A percentile compares a stretch with the other conserved stretches of the same genome.
These are phyloP conservation scores for Diploptera punctata DNA, from an alignment of 2,888 invertebrate genomes.

Conservation along the genomic window DNA sequence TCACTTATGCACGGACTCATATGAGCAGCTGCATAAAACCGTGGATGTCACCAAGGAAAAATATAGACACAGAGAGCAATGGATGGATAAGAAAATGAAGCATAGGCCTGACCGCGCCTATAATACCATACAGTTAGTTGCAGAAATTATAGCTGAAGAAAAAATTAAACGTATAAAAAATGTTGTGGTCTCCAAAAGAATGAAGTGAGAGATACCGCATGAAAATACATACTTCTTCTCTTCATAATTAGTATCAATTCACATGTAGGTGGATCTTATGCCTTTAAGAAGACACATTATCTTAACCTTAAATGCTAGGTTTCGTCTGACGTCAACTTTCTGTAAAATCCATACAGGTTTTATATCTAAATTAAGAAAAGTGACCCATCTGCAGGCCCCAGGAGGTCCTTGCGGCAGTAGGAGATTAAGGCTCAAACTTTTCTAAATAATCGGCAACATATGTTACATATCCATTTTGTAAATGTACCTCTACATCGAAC, in stretches of 20 bases:
- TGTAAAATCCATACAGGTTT: no score
- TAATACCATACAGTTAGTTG: conserved; percentile 23
- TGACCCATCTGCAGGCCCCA: no score
- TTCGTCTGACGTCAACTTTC: no score
- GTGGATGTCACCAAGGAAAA: conserved; percentile 22
- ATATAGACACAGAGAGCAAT: conserved; percentile 18
- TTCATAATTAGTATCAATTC: conserved; percentile 9
- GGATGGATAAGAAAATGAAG: not conserved
- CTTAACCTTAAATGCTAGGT: not conserved
- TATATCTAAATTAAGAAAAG: no score
- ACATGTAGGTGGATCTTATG: conserved; percentile 5
- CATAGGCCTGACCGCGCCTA: not conserved
- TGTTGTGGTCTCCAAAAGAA: conserved; percentile 5
- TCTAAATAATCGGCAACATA: no score
- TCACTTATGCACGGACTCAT: not conserved
- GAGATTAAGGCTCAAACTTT: no score
- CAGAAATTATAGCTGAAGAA: conserved; percentile 12
- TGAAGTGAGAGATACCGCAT: conserved; percentile 9
- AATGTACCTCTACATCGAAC: no score
- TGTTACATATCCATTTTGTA: no score
- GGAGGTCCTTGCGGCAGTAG: no score
- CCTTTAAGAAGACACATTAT: conserved; percentile 11
- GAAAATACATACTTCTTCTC: not conserved
- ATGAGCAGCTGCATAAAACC: not conserved
- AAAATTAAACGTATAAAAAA: conserved; percentile 14